Base-by-base conservation (phyloP, 1,140 invertebrate genomes). In the Apis dorsata region DNA sequence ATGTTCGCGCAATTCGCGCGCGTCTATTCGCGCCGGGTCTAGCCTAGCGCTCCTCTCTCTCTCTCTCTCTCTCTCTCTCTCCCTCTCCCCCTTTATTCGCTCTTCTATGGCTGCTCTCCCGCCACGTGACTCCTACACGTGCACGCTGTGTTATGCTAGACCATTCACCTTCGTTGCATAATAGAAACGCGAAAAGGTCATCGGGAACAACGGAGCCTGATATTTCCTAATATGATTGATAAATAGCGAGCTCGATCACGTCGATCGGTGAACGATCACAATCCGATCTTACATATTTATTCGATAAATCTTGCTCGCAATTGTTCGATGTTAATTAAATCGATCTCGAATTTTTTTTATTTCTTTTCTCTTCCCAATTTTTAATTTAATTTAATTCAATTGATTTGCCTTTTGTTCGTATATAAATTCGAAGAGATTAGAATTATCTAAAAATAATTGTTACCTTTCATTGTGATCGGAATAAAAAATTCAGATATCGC, bases 101-200 rank as follows among this genome's bases (percentile, higher is more conserved):
- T 34, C 49, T 15, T 34, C 49, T 55, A 60, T 44, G 21, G 13
- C 3, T 62, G 72, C 72, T 17, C 72, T 73, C 15, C 74, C 86
- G 87, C 87, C 88, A 89, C 88, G 88, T 89, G 88, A 89, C 88
- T 86, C 69, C 86, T 79, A 88, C 87, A 87, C 86, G 88, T 85
- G 86, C 65, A 82, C 81, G 74, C 60, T 57, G 75, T 88, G 81
- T 89, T 89, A 88, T 81, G 88, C 83, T 79, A 88, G 87, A 89
- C 88, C 88, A 66, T 89, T 89, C 88, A 89, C 88, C 88, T 89
- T 89, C 88, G 84, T 89, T 89, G 88, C 88, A 89, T 89, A 89
- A 89, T 84, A 82, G 65, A 74, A 79, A 75, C 87, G 86, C 34
- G 85, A 88, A 89, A 89, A 89, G 88, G 88, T 89, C 87, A 89